Evolutionary conservation across 2,888 invertebrate species (phyloP).

Genomic region (Biston stratarius): DNA sequence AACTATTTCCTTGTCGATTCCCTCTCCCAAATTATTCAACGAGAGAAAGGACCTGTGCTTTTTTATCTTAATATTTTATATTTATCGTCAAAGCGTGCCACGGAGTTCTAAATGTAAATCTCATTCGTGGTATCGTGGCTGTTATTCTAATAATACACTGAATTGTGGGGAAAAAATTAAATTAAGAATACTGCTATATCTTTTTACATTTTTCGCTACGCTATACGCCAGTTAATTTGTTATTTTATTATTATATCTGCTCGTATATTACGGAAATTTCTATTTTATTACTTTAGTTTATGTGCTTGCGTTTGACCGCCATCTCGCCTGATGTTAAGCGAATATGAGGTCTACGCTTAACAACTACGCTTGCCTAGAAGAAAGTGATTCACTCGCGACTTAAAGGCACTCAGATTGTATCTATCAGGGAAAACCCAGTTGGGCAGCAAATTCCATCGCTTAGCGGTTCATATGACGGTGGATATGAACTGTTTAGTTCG

Average conservation of each 20-base stretch:
- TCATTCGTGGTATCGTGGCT: slow-evolving; percentile 47
- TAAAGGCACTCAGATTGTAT: too few relatives aligned
- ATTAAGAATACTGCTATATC: slow-evolving; percentile 24
- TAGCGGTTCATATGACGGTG: too few relatives aligned
- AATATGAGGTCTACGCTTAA: too few relatives aligned
- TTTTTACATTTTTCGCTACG: slow-evolving; percentile 2
- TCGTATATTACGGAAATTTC: neutral
- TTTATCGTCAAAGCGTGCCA: slow-evolving; percentile 51
- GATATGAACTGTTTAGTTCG: too few relatives aligned
- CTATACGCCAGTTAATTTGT: slow-evolving; percentile 1
- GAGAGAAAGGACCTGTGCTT: slow-evolving; percentile 46
- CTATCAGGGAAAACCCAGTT: too few relatives aligned
- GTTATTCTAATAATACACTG: slow-evolving; percentile 31
- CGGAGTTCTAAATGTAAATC: slow-evolving; percentile 56
- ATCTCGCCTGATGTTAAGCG: too few relatives aligned
- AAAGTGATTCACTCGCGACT: too few relatives aligned
- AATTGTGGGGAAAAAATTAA: slow-evolving; percentile 27
- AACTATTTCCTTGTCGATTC: slow-evolving; percentile 37
- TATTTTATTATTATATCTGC: neutral
- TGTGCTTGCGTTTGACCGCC: too few relatives aligned
- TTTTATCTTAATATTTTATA: slow-evolving; percentile 55
- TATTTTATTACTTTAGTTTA: neutral
- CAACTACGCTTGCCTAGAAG: neutral
- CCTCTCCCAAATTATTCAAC: slow-evolving; percentile 48
- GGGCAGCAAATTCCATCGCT: too few relatives aligned